phyloP scores from a whole-genome alignment of 2,888 invertebrate genomes.

The Drosophila setosimentum region DNA sequence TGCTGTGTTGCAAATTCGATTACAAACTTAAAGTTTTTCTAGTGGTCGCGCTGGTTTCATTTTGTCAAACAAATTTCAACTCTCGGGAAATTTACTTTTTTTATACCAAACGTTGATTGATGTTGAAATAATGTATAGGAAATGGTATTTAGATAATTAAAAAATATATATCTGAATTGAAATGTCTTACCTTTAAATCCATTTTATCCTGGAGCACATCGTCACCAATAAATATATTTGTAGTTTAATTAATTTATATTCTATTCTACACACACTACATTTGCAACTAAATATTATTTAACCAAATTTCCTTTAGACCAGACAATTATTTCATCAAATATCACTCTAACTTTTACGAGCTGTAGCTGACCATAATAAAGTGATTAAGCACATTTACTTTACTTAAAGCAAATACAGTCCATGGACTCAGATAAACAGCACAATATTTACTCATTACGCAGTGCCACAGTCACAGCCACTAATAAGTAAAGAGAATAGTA shows the following conservation, averaged over 20 bases:
- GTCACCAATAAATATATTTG: too few species aligned
- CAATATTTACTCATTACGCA: conserved; percentile 27
- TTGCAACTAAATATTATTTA: neutral
- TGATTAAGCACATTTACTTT: conserved; percentile 7
- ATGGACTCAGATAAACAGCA: conserved; percentile 9
- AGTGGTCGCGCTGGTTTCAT: neutral
- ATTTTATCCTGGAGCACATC: too few species aligned
- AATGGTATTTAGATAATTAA: too few species aligned
- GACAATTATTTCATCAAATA: neutral
- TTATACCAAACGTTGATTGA: neutral
- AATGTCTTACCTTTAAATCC: too few species aligned
- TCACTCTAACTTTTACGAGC: neutral
- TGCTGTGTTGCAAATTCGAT: conserved; percentile 27
- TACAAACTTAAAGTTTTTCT: neutral
- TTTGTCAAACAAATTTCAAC: neutral
- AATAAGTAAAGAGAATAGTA: conserved; percentile 20
- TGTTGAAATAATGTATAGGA: too few species aligned
- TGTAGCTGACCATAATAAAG: neutral
- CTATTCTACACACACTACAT: too few species aligned
- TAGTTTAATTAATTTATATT: too few species aligned
- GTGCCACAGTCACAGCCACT: conserved; percentile 1
- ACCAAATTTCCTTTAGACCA: neutral
- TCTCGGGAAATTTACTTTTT: too few species aligned
- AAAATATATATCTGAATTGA: too few species aligned
- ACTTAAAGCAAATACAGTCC: neutral